phyloP scores from a whole-genome alignment of 2,888 invertebrate genomes.

The Drosophila phalerata region DNA sequence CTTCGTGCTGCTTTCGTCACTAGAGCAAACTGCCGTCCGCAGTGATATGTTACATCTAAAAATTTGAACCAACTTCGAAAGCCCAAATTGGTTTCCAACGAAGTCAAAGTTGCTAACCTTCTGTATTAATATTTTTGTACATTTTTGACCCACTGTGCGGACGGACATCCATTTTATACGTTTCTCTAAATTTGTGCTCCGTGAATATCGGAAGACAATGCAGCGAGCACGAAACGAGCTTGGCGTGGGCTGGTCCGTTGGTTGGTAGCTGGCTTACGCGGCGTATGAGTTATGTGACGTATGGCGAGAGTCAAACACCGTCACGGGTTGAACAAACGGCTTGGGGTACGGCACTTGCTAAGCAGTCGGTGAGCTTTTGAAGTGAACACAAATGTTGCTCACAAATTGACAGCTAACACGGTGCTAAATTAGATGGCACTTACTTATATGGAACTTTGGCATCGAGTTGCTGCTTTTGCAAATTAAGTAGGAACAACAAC shows the following conservation, averaged over 20 bases:
- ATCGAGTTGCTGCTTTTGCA: conserved; percentile 42
- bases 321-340: conserved; percentile 59
- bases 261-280: conserved; percentile 44
- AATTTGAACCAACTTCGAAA: no score
- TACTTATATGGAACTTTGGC: conserved; percentile 41
- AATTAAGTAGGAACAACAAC: conserved; percentile 41
- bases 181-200: conserved; percentile 30
- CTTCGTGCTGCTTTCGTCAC: no score
- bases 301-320: conserved; percentile 27
- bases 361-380: conserved; percentile 66
- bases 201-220: conserved; percentile 30
- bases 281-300: conserved; percentile 65
- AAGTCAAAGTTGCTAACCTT: neutral
- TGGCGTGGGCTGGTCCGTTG: conserved; percentile 42
- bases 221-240: conserved; percentile 17
- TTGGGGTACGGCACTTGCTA: conserved; percentile 59
- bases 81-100: no score
- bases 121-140: neutral
- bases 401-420: conserved; percentile 72
- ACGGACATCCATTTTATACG: conserved; percentile 8
- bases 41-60: no score
- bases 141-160: conserved; percentile 7
- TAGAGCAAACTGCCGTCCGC: no score
- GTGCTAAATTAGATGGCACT: conserved; percentile 72
- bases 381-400: conserved; percentile 59